Conservation (phyloP, 2,888 invertebrate genomes). For the Lacanobia wlatinum region DNA sequence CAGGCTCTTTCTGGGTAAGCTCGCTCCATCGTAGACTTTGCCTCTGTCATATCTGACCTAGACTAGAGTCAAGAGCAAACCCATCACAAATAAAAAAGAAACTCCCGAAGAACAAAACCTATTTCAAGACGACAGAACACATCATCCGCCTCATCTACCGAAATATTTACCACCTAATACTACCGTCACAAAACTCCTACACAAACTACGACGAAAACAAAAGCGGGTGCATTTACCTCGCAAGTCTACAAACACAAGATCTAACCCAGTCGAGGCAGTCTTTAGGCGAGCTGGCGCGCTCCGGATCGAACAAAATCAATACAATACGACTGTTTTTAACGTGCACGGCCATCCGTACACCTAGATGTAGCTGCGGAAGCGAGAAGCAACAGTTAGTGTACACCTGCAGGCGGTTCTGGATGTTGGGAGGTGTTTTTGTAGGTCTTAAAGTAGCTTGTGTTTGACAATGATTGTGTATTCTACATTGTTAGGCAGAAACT, state of each 20-base stretch:
- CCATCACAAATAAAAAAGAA: too few species aligned
- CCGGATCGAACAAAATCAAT: constrained; percentile 88
- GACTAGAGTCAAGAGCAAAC: too few species aligned
- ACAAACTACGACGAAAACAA: not conserved
- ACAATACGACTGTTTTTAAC: constrained; percentile 86
- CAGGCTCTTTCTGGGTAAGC: too few species aligned
- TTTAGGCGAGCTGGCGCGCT: constrained; percentile 55
- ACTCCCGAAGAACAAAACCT: not conserved
- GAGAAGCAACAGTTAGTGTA: constrained; percentile 86
- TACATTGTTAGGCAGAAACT: too few species aligned
- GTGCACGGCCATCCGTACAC: constrained; percentile 75
- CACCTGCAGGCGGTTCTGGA: constrained; percentile 68
- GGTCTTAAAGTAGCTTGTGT: not conserved
- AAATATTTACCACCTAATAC: not conserved
- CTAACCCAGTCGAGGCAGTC: constrained; percentile 44
- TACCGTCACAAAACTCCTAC: not conserved
- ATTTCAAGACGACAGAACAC: not conserved
- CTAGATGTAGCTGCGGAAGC: constrained; percentile 67
- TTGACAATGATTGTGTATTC: too few species aligned
- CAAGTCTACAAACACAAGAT: not conserved
- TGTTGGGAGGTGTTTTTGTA: not conserved
- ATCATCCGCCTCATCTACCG: not conserved
- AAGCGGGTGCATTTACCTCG: not conserved
- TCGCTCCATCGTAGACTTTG: too few species aligned
- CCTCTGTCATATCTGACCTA: too few species aligned